phyloP scores from a whole-genome alignment of 2,113 vertebrate genomes.

The Hoplias malabaricus region DNA sequence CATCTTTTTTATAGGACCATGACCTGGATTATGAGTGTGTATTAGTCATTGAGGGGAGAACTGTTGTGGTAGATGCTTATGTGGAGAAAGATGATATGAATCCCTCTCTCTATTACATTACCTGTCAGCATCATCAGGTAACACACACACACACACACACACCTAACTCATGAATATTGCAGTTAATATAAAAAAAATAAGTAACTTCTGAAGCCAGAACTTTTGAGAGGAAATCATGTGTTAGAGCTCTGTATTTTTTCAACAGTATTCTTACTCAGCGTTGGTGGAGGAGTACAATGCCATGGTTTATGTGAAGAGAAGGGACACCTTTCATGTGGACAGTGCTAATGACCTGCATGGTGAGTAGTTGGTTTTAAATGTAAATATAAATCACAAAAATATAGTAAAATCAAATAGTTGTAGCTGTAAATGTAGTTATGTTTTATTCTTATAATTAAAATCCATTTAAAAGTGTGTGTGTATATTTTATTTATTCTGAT shows the following conservation, averaged over 20 bases:
- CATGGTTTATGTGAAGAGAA: slow-evolving; percentile 87
- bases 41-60: slow-evolving; percentile 85
- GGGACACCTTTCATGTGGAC: slow-evolving; percentile 87
- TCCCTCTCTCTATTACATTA: slow-evolving; percentile 81
- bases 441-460: too few species aligned
- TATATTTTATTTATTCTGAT: too few species aligned
- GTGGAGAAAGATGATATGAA: slow-evolving; percentile 80
- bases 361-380: slow-evolving; percentile 58
- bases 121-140: slow-evolving; percentile 87
- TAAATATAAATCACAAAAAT: too few species aligned
- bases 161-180: too few species aligned
- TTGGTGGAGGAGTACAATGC: slow-evolving; percentile 82
- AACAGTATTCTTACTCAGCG: slow-evolving; percentile 85
- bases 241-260: slow-evolving; percentile 44
- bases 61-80: slow-evolving; percentile 84
- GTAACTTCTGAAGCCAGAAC: not conserved
- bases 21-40: slow-evolving; percentile 88
- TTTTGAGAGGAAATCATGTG: not conserved
- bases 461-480: too few species aligned
- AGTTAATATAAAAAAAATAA: not conserved
- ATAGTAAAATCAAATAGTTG: too few species aligned
- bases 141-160: not conserved
- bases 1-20: slow-evolving; percentile 74
- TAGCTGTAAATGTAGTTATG: too few species aligned
- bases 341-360: slow-evolving; percentile 84